Conservation (phyloP, 2,797 vertebrate genomes). For the Rhinophrynus dorsalis region DNA sequence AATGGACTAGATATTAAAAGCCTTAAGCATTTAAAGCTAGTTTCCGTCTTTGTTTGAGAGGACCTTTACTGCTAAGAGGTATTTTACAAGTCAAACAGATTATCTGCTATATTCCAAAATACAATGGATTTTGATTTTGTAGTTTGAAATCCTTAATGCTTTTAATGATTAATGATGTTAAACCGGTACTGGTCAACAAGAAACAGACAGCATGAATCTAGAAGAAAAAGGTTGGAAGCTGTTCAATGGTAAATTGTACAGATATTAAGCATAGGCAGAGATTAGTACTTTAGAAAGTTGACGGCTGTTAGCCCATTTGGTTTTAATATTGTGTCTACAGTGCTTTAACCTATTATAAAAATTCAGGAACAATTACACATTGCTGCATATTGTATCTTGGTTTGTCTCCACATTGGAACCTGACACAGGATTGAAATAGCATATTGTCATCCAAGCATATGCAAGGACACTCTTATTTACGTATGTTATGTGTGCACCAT, state of each 20-base stretch:
- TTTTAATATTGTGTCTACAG: constrained; percentile 19
- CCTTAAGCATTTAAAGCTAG: constrained; percentile 90
- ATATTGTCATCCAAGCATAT: too few species aligned
- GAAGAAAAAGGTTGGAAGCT: neutral
- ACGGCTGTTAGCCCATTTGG: neutral
- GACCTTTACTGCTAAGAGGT: constrained; percentile 73
- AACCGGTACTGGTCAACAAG: constrained; percentile 70
- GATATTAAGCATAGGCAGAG: neutral
- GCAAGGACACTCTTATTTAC: too few species aligned
- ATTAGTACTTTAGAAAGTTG: neutral
- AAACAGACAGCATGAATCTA: constrained; percentile 70
- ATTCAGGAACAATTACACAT: neutral
- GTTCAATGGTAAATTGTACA: neutral
- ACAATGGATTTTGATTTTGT: constrained; percentile 58
- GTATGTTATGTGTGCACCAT: too few species aligned
- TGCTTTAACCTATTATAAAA: neutral
- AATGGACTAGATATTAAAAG: constrained; percentile 99
- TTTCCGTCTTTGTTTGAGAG: constrained; percentile 84
- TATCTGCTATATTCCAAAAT: constrained; percentile 81
- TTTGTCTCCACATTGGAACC: neutral
- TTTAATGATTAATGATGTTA: constrained; percentile 74
- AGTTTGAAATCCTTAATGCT: constrained; percentile 77
- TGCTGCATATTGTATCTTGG: neutral
- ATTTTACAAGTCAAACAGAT: constrained; percentile 94
- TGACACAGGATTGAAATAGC: neutral